These are phyloP conservation scores for Mirounga angustirostris DNA, from an alignment of 2,113 vertebrate genomes.

Conservation along the genomic window DNA sequence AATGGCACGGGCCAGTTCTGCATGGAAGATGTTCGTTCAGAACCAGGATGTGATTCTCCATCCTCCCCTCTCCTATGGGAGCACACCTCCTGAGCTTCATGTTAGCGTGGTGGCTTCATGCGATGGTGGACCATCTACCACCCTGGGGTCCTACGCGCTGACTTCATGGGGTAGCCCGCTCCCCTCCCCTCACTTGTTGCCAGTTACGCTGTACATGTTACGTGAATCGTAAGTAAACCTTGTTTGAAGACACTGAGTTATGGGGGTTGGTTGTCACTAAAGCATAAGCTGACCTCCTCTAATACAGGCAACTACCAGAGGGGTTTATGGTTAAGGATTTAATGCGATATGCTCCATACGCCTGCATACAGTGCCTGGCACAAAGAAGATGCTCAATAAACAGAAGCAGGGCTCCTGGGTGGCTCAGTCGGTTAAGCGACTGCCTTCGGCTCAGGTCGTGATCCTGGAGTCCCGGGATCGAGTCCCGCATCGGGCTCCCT, in stretches of 20 bases:
- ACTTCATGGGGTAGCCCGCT: background rate
- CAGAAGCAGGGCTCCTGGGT: no score
- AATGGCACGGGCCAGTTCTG: background rate
- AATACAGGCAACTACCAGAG: background rate
- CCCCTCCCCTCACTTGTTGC: background rate
- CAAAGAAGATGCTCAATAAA: background rate
- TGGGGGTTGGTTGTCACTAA: background rate
- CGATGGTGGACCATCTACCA: background rate
- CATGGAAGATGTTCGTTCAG: background rate
- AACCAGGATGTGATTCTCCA: background rate
- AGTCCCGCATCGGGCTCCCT: no score
- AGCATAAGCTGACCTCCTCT: background rate
- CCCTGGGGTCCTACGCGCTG: fast-evolving
- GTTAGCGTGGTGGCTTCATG: background rate
- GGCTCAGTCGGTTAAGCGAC: no score
- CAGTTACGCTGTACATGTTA: background rate
- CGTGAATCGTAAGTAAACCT: background rate
- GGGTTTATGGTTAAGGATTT: background rate
- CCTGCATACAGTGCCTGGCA: background rate
- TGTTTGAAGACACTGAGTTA: background rate
- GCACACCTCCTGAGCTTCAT: background rate
- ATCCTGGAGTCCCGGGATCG: no score
- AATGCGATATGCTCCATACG: background rate
- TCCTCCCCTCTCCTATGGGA: background rate
- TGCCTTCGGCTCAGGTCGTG: no score